A percentile compares a stretch with the other conserved stretches of the same genome.
Conservation (phyloP, 2,888 invertebrate genomes). For the Caenorhabditis wallacei region DNA sequence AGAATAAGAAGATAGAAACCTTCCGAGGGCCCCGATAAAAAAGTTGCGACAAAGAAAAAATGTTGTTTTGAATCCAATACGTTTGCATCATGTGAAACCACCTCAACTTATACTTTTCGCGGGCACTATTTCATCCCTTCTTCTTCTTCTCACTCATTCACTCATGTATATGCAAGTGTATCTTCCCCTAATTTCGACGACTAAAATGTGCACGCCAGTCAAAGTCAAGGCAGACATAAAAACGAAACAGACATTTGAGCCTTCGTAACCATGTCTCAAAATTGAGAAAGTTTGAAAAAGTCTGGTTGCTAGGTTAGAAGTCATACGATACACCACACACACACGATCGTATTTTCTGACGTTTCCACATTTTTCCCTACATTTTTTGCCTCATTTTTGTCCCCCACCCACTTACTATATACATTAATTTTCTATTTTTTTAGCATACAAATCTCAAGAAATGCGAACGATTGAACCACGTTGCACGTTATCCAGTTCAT, state of each 20-base stretch:
- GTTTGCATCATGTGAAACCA: constrained; percentile 42
- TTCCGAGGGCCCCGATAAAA: background rate
- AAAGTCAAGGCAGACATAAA: constrained; percentile 35
- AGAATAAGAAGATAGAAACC: background rate
- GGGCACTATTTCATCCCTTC: constrained; percentile 24
- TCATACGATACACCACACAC: constrained; percentile 47
- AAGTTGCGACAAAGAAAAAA: constrained; percentile 25
- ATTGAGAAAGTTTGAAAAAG: background rate
- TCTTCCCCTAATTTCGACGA: constrained; percentile 47
- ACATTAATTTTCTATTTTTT: constrained; percentile 53
- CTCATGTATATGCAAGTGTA: constrained; percentile 49
- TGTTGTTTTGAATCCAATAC: constrained; percentile 11
- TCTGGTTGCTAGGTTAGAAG: constrained; percentile 34
- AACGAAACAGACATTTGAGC: constrained; percentile 16
- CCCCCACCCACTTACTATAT: constrained; percentile 10
- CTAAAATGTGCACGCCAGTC: constrained; percentile 24
- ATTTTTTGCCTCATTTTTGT: constrained; percentile 2
- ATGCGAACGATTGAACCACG: constrained; percentile 83
- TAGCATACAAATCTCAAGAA: constrained; percentile 83
- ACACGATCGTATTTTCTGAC: constrained; percentile 59
- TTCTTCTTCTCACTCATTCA: constrained; percentile 17
- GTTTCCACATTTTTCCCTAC: constrained; percentile 25
- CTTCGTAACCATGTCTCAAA: constrained; percentile 4
- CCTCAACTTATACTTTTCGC: constrained; percentile 50
- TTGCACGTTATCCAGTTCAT: constrained; percentile 82